These are phyloP conservation scores for Butorides virescens DNA, from an alignment of 2,113 vertebrate genomes.

Conservation along the genomic window DNA sequence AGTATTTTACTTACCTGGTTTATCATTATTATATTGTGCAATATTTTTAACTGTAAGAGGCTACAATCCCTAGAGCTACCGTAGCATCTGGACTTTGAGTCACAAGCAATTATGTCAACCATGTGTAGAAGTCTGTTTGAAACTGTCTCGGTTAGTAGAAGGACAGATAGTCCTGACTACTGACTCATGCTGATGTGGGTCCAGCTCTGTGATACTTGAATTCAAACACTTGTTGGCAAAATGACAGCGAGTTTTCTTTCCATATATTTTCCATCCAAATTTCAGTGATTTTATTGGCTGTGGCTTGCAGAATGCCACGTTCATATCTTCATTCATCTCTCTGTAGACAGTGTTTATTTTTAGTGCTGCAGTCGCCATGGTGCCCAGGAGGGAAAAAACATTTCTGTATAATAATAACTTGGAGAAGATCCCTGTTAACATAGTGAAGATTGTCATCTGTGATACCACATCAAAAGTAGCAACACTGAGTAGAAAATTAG, in stretches of 20 bases:
- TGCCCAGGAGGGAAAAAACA: not conserved
- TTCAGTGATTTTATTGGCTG: constrained; percentile 1
- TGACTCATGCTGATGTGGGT: not conserved
- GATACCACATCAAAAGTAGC: not conserved
- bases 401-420: not conserved
- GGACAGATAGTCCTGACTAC: not conserved
- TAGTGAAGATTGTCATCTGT: not conserved
- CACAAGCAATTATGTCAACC: not conserved
- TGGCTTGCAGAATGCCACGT: not conserved
- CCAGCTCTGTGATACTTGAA: not conserved
- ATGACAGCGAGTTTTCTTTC: not conserved
- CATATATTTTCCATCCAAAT: not conserved
- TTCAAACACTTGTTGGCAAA: not conserved
- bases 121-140: not conserved
- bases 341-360: constrained; percentile 27
- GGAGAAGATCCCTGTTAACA: not conserved
- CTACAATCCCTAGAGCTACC: not conserved
- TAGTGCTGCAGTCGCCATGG: not conserved
- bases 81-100: not conserved
- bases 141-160: not conserved
- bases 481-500: not conserved
- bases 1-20: not conserved
- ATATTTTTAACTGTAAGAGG: not conserved
- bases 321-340: constrained; percentile 23
- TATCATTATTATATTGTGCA: not conserved